Percentiles rank a stretch among this genome's conserved stretches.
Evolutionary conservation across 1,140 invertebrate genomes (phyloP).

Genomic region (Saccostrea glomerata): DNA sequence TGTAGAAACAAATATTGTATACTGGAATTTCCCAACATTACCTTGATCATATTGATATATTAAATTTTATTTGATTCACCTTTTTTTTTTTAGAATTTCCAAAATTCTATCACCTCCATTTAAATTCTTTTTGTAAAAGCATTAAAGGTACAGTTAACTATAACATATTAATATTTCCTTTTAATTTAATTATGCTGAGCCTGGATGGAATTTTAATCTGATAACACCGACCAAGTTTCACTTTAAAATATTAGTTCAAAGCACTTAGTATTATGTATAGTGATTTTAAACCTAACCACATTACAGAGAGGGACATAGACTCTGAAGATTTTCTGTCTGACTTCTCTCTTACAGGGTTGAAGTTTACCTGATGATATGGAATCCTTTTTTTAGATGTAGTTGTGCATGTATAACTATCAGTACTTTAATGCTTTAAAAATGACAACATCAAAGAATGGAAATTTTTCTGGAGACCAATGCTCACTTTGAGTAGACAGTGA

Average conservation of each 20-base stretch:
- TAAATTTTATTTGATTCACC: too few species aligned
- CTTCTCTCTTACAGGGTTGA: not conserved
- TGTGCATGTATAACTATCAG: not conserved
- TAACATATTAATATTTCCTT: conserved; percentile 24
- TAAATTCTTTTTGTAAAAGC: not conserved
- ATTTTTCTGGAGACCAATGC: not conserved
- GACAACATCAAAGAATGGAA: too few species aligned
- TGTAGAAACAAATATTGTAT: too few species aligned
- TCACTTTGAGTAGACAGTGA: conserved; percentile 1
- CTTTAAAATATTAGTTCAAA: not conserved
- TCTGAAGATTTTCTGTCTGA: not conserved
- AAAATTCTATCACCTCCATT: not conserved
- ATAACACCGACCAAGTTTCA: conserved; percentile 18
- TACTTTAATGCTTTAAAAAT: too few species aligned
- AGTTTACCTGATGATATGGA: not conserved
- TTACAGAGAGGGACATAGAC: not conserved
- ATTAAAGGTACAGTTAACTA: not conserved
- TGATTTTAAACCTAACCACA: conserved; percentile 31
- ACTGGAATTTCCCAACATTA: too few species aligned
- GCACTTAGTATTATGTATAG: not conserved
- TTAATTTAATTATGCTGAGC: conserved; percentile 25
- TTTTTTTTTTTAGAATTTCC: not conserved
- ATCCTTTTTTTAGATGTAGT: not conserved
- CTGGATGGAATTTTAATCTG: conserved; percentile 27
- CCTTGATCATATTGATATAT: too few species aligned